These are phyloP conservation scores for Brachionus paranguensis DNA, from an alignment of 1,140 invertebrate genomes.

Conservation along the genomic window DNA sequence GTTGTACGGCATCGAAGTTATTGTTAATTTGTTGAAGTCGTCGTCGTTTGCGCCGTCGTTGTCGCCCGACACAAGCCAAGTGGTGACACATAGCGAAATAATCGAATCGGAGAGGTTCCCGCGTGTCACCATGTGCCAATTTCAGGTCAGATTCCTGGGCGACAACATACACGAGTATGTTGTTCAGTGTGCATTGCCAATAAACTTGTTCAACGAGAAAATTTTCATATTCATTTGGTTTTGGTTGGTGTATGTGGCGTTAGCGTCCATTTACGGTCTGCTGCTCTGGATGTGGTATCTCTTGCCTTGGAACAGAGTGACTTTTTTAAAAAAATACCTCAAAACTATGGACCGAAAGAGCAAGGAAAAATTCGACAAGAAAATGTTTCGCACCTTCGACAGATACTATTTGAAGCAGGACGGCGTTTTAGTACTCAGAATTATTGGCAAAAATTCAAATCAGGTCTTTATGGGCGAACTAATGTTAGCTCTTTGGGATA, in stretches of 20 bases:
- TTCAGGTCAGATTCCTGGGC: slow-evolving; percentile 58
- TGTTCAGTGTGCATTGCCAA: slow-evolving; percentile 59
- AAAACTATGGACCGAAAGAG: slow-evolving; percentile 52
- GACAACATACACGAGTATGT: slow-evolving; percentile 57
- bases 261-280: slow-evolving; percentile 54
- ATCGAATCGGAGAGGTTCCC: slow-evolving; percentile 56
- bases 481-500: slow-evolving; percentile 55
- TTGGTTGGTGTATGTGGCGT: slow-evolving; percentile 59
- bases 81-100: neutral
- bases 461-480: slow-evolving; percentile 59
- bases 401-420: slow-evolving; percentile 59
- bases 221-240: slow-evolving; percentile 61
- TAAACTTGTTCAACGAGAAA: slow-evolving; percentile 61
- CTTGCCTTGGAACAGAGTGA: slow-evolving; percentile 46
- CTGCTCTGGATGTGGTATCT: slow-evolving; percentile 49
- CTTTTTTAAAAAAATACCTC: slow-evolving; percentile 55
- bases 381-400: slow-evolving; percentile 53
- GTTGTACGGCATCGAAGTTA: slow-evolving; percentile 57
- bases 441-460: slow-evolving; percentile 59
- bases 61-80: neutral
- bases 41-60: neutral
- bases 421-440: slow-evolving; percentile 57
- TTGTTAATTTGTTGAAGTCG: slow-evolving; percentile 42
- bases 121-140: slow-evolving; percentile 60
- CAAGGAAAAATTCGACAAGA: slow-evolving; percentile 47